Percentiles rank a stretch among this genome's conserved stretches.
phyloP scores from a whole-genome alignment of 1,140 invertebrate genomes.

The Cotesia typhae region DNA sequence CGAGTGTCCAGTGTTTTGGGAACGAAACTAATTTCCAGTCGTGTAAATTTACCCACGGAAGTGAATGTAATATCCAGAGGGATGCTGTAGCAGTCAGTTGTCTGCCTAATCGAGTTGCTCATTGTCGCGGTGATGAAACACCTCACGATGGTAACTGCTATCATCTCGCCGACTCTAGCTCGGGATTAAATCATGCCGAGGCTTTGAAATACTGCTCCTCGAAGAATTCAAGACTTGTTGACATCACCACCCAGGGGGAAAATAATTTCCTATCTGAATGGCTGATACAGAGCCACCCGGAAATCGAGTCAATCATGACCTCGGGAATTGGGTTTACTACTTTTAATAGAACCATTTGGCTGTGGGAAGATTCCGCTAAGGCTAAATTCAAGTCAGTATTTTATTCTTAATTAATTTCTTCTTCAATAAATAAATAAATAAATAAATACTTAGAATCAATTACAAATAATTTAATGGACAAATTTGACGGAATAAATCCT shows the following conservation, averaged over 20 bases:
- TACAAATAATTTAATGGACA: no score
- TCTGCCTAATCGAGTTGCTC: slow-evolving; percentile 60
- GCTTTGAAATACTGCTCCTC: slow-evolving; percentile 61
- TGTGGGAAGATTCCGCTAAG: slow-evolving; percentile 65
- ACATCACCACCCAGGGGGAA: slow-evolving; percentile 68
- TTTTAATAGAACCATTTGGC: slow-evolving; percentile 62
- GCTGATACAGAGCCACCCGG: slow-evolving; percentile 59
- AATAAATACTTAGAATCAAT: background rate
- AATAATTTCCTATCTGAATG: slow-evolving; percentile 72
- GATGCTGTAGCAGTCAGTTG: slow-evolving; percentile 65
- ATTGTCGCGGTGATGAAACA: slow-evolving; percentile 63
- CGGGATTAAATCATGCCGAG: slow-evolving; percentile 63
- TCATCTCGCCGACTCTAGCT: slow-evolving; percentile 54
- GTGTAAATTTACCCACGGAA: slow-evolving; percentile 61
- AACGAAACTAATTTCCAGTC: slow-evolving; percentile 64
- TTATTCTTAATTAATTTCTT: background rate
- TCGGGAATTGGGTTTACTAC: slow-evolving; percentile 66
- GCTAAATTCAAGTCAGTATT: slow-evolving; percentile 55
- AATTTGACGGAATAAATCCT: no score
- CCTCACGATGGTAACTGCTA: slow-evolving; percentile 64
- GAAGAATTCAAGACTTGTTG: slow-evolving; percentile 63
- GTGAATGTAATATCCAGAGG: slow-evolving; percentile 54
- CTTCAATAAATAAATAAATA: background rate
- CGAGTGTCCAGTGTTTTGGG: slow-evolving; percentile 63
- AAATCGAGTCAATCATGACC: slow-evolving; percentile 65